Base-by-base conservation (phyloP, 2,888 invertebrate genomes). In the Lasioglossum malachurum region DNA sequence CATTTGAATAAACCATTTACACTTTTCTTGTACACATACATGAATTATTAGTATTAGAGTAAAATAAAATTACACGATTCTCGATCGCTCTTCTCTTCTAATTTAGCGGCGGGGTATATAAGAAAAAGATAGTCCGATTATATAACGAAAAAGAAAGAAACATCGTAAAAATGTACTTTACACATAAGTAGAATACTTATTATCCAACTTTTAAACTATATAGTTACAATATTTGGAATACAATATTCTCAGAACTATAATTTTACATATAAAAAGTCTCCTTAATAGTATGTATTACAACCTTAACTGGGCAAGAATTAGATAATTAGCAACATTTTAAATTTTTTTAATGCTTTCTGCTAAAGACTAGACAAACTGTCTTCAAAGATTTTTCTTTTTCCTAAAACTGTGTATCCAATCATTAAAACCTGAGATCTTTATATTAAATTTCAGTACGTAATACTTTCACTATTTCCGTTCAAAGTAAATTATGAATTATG, bases 211-310 rank as follows among this genome's bases (percentile, higher is more conserved):
- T 78, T 84, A 90, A 91, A 89, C 84, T 89, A n/a, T n/a, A n/a
- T n/a, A 87, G 83, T 80, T 81, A 86, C 77, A 83, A 90, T 88
- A 84, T 81, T 81, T 84, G 80, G 82, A 91, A 88, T 89, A 87
- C 75, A 90, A 87, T 88, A 89, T 84, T 80, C 60, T 84, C 88
- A 84, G 86, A 88, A 82, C 78, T 89, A 86, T 89, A 75, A 91
- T 83, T 88, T 91, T 91, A 91, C 82, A 91, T 91, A 91, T 91
- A 91, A 91, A 91, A 91, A 91, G 89, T 91, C 67, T 83, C 80
- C 87, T 90, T 90, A 89, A 88, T 53, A 91, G 88, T 90, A 53
- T 88, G 83, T 90, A 91, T 90, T 90, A 91, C 89, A 91, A 91
- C 86, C 90, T 91, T 87, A 91, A 88, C 75, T 85, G 88, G 86